These are phyloP conservation scores for Cyanoliseus patagonus DNA, from an alignment of 2,113 vertebrate species.

Conservation along the genomic window DNA sequence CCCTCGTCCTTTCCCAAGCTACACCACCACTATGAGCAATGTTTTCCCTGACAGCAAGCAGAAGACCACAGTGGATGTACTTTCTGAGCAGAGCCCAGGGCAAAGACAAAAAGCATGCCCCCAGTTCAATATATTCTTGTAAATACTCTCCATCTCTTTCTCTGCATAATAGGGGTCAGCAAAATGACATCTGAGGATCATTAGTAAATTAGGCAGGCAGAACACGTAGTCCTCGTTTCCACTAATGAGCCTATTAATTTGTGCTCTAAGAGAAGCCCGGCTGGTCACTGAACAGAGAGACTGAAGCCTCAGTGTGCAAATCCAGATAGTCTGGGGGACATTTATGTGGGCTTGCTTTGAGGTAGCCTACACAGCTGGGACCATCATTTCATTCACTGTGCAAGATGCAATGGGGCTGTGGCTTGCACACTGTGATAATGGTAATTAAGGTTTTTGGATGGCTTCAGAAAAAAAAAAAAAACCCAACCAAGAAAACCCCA, in stretches of 20 bases:
- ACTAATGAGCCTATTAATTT: slow-evolving; percentile 10
- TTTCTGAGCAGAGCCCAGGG: neutral
- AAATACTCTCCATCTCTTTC: neutral
- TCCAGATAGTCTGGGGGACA: neutral
- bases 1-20: neutral
- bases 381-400: neutral
- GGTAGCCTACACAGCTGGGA: neutral
- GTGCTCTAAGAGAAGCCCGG: neutral
- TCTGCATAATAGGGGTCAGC: neutral
- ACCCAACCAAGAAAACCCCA: fast-evolving
- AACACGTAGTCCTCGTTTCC: neutral
- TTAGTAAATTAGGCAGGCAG: neutral
- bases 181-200: neutral
- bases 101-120: neutral
- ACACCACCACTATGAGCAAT: neutral
- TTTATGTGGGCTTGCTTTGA: neutral
- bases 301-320: neutral
- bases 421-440: neutral
- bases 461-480: neutral
- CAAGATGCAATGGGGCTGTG: neutral
- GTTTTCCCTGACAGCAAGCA: neutral
- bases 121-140: neutral
- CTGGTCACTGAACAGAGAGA: neutral
- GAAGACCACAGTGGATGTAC: fast-evolving
- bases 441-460: neutral